Evolutionary conservation across 2,797 vertebrate species (phyloP), one percentile per base, ranked within the genome.

Genomic region (Karalla daura): DNA sequence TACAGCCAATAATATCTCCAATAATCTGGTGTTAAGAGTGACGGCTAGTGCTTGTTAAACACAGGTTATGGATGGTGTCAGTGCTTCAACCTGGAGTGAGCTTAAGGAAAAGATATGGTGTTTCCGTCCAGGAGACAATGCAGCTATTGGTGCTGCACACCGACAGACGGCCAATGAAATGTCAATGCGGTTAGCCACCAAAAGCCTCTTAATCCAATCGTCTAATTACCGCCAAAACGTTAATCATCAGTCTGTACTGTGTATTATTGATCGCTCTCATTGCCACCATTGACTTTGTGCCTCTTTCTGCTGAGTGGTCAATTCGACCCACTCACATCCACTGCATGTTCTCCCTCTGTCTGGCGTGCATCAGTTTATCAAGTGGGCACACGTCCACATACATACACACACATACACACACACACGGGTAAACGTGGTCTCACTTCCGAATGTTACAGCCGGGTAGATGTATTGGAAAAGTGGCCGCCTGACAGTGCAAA

Each of bases 281-380:
- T 70, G 60, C 39, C 39, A 24, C 49, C 44, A 83, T 73, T 76
- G 76, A 88, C 67, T 80, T 86, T 56, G 27, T 64, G 70, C 43
- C 60, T 41, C 52, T 62, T 77, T 74, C 56, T 80, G 60, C 72
- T 68, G 43, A 81, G 47, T 60, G 63, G 12, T 67, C 70, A 58
- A 9, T 79, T 61, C 45, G 66, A 25, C 45, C 21, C 7, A 0
- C 50, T 69, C 44, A 58, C 63, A 63, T 59, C 24, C 33, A 61
- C 63, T 55, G 10, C 7, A 36, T 56, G 28, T 28, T 44, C 30
- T 47, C 39, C 24, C 35, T 62, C 21, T 50, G 36, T 43, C 25
- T 52, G 20, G 20, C 24, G 37, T 58, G 18, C 13, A 28, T 25
- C 15, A 63, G 37, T 66, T 18, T 51, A 54, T 66, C 52, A 68